phyloP scores from a whole-genome alignment of 2,888 invertebrate genomes.

The Cyaniris semiargus region DNA sequence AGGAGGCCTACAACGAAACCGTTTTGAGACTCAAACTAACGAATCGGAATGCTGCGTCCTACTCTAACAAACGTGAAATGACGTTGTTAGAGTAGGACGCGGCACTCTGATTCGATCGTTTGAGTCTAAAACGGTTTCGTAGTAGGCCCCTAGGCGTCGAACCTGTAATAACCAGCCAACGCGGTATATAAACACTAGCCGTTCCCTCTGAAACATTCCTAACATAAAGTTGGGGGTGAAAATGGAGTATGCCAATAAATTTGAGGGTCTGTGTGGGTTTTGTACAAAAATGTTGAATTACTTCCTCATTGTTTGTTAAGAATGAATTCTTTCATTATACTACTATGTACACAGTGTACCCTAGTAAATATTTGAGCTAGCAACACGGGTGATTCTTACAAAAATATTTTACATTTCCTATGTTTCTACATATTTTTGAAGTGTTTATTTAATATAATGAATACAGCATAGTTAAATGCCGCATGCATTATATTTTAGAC shows the following conservation, averaged over 20 bases:
- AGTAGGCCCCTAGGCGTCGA: no score
- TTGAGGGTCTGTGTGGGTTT: not conserved
- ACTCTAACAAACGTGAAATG: no score
- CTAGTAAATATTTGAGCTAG: not conserved
- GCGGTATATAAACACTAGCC: constrained; percentile 40
- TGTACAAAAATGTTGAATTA: constrained; percentile 20
- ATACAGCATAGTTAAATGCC: no score
- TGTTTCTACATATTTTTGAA: no score
- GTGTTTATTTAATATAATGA: no score
- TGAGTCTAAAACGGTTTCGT: no score
- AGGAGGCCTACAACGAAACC: no score
- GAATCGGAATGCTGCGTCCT: no score
- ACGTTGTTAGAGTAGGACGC: no score
- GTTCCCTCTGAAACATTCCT: constrained; percentile 38
- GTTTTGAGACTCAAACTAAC: no score
- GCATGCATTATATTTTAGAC: no score
- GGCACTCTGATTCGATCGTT: no score
- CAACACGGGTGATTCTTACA: not conserved
- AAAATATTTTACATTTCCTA: not conserved
- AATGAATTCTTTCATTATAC: not conserved
- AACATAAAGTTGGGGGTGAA: constrained; percentile 39
- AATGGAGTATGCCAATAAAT: constrained; percentile 36
- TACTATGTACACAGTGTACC: not conserved
- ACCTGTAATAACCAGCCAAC: constrained; percentile 59
- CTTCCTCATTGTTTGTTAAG: constrained; percentile 18